A percentile compares a stretch with the other conserved stretches of the same genome.
Evolutionary conservation across 2,113 vertebrate genomes (phyloP).

Genomic region (Atlantisia rogersi): DNA sequence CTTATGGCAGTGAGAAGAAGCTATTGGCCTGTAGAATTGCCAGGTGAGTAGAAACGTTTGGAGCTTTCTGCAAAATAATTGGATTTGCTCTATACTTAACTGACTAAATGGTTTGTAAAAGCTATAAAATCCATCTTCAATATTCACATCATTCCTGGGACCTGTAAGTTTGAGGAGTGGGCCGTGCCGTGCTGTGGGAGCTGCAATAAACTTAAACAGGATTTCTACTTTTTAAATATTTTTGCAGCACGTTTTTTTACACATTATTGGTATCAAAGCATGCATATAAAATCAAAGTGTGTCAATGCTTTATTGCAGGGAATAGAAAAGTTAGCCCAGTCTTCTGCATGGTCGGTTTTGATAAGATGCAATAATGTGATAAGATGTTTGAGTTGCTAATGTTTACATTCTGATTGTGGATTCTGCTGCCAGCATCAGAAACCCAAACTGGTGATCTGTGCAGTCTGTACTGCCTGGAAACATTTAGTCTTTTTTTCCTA

Average conservation of each 20-base stretch:
- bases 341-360: neutral
- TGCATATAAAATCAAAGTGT: neutral
- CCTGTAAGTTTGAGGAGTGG: neutral
- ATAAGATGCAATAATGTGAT: neutral
- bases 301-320: neutral
- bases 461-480: neutral
- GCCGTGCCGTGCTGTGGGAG: neutral
- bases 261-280: neutral
- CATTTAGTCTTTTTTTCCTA: too few species aligned
- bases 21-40: constrained; percentile 52
- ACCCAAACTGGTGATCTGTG: neutral
- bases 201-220: neutral
- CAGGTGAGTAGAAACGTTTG: constrained; percentile 71
- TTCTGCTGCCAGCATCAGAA: neutral
- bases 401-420: neutral
- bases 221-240: neutral
- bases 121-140: neutral
- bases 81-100: neutral
- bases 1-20: constrained; percentile 45
- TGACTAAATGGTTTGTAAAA: neutral
- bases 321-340: neutral
- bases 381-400: neutral
- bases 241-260: neutral
- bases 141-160: neutral
- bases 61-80: constrained; percentile 40